A percentile compares a stretch with the other conserved stretches of the same genome.
Conservation (phyloP, 2,797 vertebrate genomes). For the Tragelaphus oryx region DNA sequence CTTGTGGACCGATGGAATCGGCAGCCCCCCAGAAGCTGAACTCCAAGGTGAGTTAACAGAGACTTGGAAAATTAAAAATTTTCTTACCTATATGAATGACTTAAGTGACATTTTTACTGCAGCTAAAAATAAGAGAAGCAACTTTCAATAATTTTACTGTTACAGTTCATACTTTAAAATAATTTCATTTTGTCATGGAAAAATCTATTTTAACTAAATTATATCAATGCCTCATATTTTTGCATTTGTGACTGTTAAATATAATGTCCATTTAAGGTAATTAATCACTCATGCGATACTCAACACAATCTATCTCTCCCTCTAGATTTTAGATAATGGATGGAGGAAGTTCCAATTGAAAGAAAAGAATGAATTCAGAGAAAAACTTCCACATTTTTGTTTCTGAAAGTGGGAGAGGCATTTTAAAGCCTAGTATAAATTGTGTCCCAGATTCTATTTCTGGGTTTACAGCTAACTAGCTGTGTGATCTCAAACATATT, state of each 20-base stretch:
- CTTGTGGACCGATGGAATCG: constrained; percentile 93
- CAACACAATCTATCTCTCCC: neutral
- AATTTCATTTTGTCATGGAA: neutral
- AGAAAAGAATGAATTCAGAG: neutral
- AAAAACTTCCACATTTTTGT: neutral
- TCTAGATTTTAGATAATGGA: neutral
- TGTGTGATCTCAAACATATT: neutral
- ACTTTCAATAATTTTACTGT: neutral
- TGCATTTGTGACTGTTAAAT: neutral
- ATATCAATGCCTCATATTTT: neutral
- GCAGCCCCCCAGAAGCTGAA: constrained; percentile 92
- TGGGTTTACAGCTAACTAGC: neutral
- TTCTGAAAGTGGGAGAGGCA: neutral
- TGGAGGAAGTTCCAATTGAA: neutral
- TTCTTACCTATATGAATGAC: neutral
- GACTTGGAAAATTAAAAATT: neutral
- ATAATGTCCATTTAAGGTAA: neutral
- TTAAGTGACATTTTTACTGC: neutral
- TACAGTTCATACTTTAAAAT: neutral
- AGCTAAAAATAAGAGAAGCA: neutral
- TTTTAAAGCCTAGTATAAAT: neutral
- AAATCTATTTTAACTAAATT: neutral
- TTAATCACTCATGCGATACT: neutral
- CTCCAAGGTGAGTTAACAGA: constrained; percentile 85
- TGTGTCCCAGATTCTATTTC: neutral